Evolutionary conservation across 2,797 vertebrate species (phyloP), one percentile per base, ranked within the genome.

Genomic region (Cottoperca gobio): DNA sequence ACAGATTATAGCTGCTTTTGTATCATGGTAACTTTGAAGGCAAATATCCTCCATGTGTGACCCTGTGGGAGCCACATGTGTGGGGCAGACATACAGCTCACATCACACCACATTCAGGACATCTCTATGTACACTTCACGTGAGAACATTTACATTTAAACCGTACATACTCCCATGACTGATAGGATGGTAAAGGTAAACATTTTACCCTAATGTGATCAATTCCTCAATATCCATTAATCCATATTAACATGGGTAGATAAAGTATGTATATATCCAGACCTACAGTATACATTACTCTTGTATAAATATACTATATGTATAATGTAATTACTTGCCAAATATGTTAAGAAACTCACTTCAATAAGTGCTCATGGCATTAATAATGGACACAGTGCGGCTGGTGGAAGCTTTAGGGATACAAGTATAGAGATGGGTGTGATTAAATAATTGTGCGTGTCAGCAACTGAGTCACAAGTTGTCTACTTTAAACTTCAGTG

Each of bases 401-500:
- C 78, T 64, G 45, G 50, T 35, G 68, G 68, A 77, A 66, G 68
- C 73, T 67, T 76, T 81, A 83, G 59, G 54, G 55, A 82, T 63
- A 50, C 59, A 60, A 76, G 71, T 12, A n/a, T n/a, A 45, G 59
- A 77, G 75, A 58, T 35, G 57, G 72, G 43, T 68, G 50, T 52
- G 62, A 79, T 79, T 76, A 78, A 86, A 87, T 76, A 84, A 87
- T 78, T 64, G 71, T n/a, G 60, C 13, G 6, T 55, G 79, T 87
- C 89, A 89, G 87, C 87, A 85, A 62, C 69, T 74, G 46, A 79
- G 58, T 63, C 63, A 81, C 58, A 63, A 40, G 64, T 78, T 66
- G 68, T 82, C 54, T 55, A 28, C 63, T 78, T 52, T 57, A 79
- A 84, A 84, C 62, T 84, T 63, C 82, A 81, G 66, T 75, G 76